These are phyloP conservation scores for Mionectes olivaceus DNA, from an alignment of 2,797 vertebrate species.

Conservation along the genomic window DNA sequence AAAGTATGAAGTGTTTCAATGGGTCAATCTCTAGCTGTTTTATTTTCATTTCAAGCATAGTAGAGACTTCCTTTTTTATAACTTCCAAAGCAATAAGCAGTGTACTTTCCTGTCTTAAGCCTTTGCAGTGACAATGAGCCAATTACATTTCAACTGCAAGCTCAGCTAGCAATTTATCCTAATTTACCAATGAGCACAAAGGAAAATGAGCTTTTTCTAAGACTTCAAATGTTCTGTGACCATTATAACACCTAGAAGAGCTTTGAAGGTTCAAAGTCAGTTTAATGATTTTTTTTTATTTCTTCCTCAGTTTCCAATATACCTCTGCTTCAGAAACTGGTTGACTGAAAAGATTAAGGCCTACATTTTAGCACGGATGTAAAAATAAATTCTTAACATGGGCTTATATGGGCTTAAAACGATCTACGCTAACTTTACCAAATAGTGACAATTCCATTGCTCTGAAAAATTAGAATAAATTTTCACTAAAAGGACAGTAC, in stretches of 20 bases:
- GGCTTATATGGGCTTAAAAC: not conserved
- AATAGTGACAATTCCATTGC: not conserved
- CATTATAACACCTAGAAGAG: not conserved
- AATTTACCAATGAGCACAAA: not conserved
- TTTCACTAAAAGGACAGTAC: not conserved
- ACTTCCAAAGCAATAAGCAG: constrained; percentile 35
- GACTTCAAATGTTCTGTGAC: not conserved
- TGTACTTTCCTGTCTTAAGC: not conserved
- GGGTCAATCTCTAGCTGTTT: constrained; percentile 44
- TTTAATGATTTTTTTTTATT: not conserved
- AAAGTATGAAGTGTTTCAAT: constrained; percentile 16
- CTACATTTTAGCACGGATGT: not conserved
- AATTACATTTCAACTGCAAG: constrained; percentile 13
- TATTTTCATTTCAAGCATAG: constrained; percentile 36
- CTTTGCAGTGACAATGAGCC: not conserved
- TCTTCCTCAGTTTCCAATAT: not conserved
- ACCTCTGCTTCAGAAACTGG: not conserved
- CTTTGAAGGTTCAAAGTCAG: not conserved
- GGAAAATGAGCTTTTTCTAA: not conserved
- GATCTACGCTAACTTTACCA: not conserved
- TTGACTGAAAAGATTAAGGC: not conserved
- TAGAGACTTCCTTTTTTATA: not conserved
- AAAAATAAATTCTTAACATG: not conserved
- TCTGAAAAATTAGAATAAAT: not conserved
- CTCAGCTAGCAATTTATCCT: constrained; percentile 6